Conservation (phyloP, 1,140 invertebrate genomes). For the Drosophila quadrilineata region DNA sequence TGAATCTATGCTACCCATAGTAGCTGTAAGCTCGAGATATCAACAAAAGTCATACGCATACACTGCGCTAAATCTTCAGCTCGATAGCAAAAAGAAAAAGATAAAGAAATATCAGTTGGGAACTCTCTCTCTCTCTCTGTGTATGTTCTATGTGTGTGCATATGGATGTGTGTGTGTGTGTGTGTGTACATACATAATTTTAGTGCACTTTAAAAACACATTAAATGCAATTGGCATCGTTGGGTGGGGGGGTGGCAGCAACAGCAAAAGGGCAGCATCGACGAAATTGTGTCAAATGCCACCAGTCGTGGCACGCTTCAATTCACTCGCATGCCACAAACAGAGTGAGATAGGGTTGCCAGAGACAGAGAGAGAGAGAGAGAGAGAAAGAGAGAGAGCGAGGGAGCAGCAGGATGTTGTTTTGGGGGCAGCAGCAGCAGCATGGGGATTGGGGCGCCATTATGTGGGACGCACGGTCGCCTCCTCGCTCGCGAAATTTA, state of each 20-base stretch:
- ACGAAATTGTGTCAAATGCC: constrained; percentile 4
- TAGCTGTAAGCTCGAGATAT: too few relatives aligned
- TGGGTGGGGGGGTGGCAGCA: too few relatives aligned
- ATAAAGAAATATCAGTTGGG: background rate
- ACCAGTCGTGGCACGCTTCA: constrained; percentile 28
- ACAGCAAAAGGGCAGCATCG: background rate
- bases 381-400: background rate
- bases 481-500: constrained; percentile 63
- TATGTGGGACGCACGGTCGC: constrained; percentile 25
- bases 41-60: too few relatives aligned
- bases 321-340: constrained; percentile 33
- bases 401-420: background rate
- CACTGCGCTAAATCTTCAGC: too few relatives aligned
- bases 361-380: background rate
- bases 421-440: background rate
- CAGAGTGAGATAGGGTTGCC: background rate
- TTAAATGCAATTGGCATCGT: constrained; percentile 57
- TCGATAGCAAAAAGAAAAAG: too few relatives aligned
- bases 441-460: background rate
- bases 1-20: too few relatives aligned
- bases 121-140: background rate
- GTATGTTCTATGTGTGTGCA: background rate
- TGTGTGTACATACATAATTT: constrained; percentile 35
- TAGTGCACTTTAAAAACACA: constrained; percentile 51
- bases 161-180: background rate